These are phyloP conservation scores for Pterobdella sp. DNA, from an alignment of 2,888 invertebrate genomes.

Conservation along the genomic window DNA sequence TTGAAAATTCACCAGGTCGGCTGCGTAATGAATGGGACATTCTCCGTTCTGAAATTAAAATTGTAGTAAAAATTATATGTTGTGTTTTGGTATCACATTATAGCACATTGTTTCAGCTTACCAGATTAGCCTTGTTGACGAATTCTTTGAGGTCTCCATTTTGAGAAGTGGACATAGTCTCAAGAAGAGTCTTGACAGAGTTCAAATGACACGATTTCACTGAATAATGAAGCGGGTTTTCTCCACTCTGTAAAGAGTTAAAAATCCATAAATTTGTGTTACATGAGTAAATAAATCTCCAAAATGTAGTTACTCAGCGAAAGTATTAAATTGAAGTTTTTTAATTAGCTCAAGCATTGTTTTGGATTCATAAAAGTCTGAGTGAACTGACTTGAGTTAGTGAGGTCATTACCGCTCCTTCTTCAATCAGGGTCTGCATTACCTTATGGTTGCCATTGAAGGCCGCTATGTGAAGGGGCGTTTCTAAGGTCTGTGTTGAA, in stretches of 20 bases:
- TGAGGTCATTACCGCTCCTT: conserved; percentile 80
- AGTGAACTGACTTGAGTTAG: conserved; percentile 71
- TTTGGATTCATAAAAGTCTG: no score
- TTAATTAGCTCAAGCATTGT: no score
- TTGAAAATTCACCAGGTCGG: conserved; percentile 75
- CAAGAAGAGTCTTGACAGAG: background rate
- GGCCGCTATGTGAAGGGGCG: conserved; percentile 91
- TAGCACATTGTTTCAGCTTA: background rate
- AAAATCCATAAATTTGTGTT: no score
- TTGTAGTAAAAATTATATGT: background rate
- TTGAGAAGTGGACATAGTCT: background rate
- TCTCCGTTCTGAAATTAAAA: conserved; percentile 65
- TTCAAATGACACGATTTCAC: conserved; percentile 16
- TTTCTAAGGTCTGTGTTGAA: conserved; percentile 81
- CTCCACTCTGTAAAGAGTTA: conserved; percentile 9
- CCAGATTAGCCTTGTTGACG: conserved; percentile 21
- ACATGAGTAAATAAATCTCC: no score
- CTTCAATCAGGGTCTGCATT: conserved; percentile 75
- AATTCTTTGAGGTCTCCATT: background rate
- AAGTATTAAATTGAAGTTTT: no score
- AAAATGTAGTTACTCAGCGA: no score
- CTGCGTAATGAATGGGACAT: conserved; percentile 86
- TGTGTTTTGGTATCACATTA: background rate
- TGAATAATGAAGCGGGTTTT: conserved; percentile 14
- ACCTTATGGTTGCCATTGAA: conserved; percentile 80